phyloP scores from a whole-genome alignment of 2,797 vertebrate species.

The Australoheros facetus region DNA sequence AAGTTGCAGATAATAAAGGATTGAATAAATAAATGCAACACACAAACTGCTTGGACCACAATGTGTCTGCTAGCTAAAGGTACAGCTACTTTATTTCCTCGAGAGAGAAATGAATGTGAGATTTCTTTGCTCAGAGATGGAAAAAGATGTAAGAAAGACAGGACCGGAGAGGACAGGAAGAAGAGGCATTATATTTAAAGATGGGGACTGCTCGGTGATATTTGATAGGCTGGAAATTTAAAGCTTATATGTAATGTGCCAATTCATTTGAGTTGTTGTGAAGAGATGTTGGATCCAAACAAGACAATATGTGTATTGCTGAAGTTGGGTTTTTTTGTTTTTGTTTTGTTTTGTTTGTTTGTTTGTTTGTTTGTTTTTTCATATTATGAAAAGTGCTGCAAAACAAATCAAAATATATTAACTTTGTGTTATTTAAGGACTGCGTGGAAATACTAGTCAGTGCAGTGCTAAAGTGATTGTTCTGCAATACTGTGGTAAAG shows the following conservation, averaged over 20 bases:
- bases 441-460: neutral
- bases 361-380: neutral
- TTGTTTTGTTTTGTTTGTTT: no score
- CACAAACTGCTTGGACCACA: no score
- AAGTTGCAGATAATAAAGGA: neutral
- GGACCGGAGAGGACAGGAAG: neutral
- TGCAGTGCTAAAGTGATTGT: neutral
- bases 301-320: no score
- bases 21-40: neutral
- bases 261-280: neutral
- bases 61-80: neutral
- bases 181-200: no score
- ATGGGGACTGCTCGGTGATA: no score
- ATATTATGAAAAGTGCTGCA: neutral
- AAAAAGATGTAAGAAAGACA: neutral
- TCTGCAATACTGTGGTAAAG: neutral
- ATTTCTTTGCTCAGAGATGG: neutral
- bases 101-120: neutral
- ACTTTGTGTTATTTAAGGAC: neutral
- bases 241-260: neutral
- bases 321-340: no score
- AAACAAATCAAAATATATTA: neutral
- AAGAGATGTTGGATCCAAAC: neutral
- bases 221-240: neutral
- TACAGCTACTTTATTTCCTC: neutral